Percentiles rank a stretch among this genome's conserved stretches.
Evolutionary conservation across 2,797 vertebrate species (phyloP).

Genomic region (Acanthornis magna): DNA sequence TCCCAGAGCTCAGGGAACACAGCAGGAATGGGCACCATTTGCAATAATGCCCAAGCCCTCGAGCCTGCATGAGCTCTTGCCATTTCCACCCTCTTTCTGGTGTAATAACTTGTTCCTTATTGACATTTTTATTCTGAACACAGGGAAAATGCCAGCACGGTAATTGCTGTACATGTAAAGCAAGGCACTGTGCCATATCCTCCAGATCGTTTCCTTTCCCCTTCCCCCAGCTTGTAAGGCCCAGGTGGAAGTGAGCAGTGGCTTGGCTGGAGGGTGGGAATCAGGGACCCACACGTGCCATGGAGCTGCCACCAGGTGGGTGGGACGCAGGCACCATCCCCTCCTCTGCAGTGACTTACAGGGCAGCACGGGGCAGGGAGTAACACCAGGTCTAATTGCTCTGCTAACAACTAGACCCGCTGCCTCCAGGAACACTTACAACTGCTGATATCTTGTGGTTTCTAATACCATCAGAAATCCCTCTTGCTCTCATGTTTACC

Average conservation of each 20-base stretch:
- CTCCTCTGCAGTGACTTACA: rapidly evolving
- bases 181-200: conserved; percentile 4
- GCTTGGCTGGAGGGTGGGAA: neutral
- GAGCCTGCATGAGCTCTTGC: neutral
- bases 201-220: neutral
- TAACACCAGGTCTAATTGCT: conserved; percentile 10
- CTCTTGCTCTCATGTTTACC: conserved; percentile 37
- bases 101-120: conserved; percentile 62
- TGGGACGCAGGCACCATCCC: rapidly evolving
- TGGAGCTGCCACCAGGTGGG: neutral
- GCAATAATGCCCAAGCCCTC: rapidly evolving
- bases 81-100: conserved; percentile 3
- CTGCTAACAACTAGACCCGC: neutral
- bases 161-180: conserved; percentile 62
- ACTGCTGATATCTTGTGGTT: conserved; percentile 26
- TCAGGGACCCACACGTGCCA: rapidly evolving
- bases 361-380: neutral
- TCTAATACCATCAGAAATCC: conserved; percentile 35
- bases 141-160: conserved; percentile 47
- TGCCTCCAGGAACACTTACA: conserved; percentile 32
- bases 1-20: neutral
- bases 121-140: conserved; percentile 60
- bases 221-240: neutral
- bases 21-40: neutral
- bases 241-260: neutral